A percentile compares a stretch with the other conserved stretches of the same genome.
Evolutionary conservation across 1,140 invertebrate genomes (phyloP).

Genomic region (Drosophila tristis): DNA sequence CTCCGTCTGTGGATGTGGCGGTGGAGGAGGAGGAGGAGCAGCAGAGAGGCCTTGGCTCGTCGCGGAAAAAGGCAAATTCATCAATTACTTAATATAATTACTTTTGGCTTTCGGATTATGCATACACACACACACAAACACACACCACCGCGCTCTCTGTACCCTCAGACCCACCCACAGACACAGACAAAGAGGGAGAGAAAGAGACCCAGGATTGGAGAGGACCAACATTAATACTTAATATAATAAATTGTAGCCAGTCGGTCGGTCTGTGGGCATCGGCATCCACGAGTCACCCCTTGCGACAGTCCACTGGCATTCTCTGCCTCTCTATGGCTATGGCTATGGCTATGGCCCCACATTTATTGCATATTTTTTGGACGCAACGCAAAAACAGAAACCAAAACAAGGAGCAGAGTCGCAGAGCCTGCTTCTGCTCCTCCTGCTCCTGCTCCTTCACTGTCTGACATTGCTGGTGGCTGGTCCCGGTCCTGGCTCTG

Average conservation of each 20-base stretch:
- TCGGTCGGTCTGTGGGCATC: slow-evolving; percentile 49
- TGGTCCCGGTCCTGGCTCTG: slow-evolving; percentile 42
- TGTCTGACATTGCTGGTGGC: background rate
- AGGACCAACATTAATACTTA: slow-evolving; percentile 77
- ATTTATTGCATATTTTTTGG: slow-evolving; percentile 61
- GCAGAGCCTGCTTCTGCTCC: slow-evolving; percentile 7
- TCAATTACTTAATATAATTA: slow-evolving; percentile 83
- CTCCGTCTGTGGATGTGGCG: background rate
- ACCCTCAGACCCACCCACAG: slow-evolving; percentile 1
- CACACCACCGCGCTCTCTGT: slow-evolving; percentile 13
- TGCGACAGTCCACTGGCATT: slow-evolving; percentile 3
- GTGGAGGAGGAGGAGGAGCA: background rate
- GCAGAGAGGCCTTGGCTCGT: slow-evolving; percentile 8
- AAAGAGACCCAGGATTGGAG: slow-evolving; percentile 26
- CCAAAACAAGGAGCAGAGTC: slow-evolving; percentile 21
- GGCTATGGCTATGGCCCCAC: background rate
- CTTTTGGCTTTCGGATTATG: slow-evolving; percentile 83
- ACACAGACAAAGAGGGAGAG: slow-evolving; percentile 5
- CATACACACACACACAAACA: slow-evolving; percentile 65
- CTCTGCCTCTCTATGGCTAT: background rate
- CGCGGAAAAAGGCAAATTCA: slow-evolving; percentile 80
- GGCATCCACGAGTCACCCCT: slow-evolving; percentile 42
- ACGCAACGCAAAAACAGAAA: slow-evolving; percentile 46
- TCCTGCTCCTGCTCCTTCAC: background rate
- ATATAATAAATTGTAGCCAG: slow-evolving; percentile 83